Conservation (phyloP, 2,797 vertebrate genomes). For the Acipenser transmontanus region DNA sequence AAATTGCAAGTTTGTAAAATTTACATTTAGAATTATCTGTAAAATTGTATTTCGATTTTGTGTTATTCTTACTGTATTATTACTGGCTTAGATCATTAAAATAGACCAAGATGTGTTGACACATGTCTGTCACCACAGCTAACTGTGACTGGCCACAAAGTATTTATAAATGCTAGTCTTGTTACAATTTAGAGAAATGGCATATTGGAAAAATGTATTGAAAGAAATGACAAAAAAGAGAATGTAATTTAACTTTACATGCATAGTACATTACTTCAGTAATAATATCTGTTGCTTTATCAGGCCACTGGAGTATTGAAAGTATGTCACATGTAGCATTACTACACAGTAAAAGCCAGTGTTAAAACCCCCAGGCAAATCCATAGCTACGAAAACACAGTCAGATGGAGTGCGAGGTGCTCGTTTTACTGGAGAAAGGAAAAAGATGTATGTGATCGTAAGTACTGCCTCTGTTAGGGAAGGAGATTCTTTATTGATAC, state of each 20-base stretch:
- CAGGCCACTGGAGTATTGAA: slow-evolving; percentile 5
- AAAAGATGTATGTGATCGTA: not conserved
- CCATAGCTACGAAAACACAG: not conserved
- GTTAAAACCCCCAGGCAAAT: not conserved
- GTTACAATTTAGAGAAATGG: too few relatives aligned
- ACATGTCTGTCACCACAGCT: too few relatives aligned
- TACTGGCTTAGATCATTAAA: too few relatives aligned
- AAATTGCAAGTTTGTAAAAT: too few relatives aligned
- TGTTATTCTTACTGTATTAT: too few relatives aligned
- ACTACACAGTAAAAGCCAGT: not conserved
- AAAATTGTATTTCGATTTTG: too few relatives aligned
- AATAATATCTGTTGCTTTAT: not conserved
- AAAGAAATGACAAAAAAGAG: slow-evolving; percentile 2
- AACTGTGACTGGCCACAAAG: too few relatives aligned
- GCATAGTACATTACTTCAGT: slow-evolving; percentile 5
- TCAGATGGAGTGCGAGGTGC: not conserved
- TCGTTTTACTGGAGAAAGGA: not conserved
- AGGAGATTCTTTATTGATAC: not conserved
- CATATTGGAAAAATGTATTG: not conserved
- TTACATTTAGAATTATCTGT: too few relatives aligned
- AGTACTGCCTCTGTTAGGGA: not conserved
- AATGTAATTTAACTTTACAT: slow-evolving; percentile 9
- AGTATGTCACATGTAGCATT: slow-evolving; percentile 6
- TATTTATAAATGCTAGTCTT: too few relatives aligned
- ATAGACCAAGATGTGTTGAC: too few relatives aligned